Percentiles rank a stretch among this genome's conserved stretches.
Conservation (phyloP, 2,797 vertebrate genomes). For the Parauchenoglanis ngamensis region DNA sequence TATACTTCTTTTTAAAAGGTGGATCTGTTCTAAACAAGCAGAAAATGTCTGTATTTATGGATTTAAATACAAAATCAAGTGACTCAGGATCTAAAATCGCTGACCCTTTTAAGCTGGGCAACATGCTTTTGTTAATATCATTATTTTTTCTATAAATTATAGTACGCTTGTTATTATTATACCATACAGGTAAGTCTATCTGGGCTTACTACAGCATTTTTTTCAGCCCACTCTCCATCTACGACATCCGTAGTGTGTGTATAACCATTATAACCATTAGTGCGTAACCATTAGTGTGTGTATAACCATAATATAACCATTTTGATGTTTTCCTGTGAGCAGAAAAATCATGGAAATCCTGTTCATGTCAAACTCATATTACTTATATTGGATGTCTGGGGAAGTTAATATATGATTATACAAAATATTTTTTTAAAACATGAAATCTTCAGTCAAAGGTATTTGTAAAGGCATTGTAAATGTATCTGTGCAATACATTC, state of each 20-base stretch:
- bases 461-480: background rate
- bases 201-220: background rate
- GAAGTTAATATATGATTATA: background rate
- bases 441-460: background rate
- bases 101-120: background rate
- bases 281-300: background rate
- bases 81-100: background rate
- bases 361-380: background rate
- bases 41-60: background rate
- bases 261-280: no score
- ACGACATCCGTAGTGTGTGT: background rate
- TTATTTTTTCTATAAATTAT: background rate
- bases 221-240: background rate
- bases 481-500: background rate
- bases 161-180: background rate
- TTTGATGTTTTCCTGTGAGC: background rate
- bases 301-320: background rate
- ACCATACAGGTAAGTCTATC: background rate
- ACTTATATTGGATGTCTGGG: background rate
- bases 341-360: background rate
- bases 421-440: background rate
- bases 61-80: background rate
- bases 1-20: background rate
- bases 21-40: background rate
- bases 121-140: background rate